phyloP scores from a whole-genome alignment of 2,113 vertebrate genomes.

The Illadopsis cleaveri region DNA sequence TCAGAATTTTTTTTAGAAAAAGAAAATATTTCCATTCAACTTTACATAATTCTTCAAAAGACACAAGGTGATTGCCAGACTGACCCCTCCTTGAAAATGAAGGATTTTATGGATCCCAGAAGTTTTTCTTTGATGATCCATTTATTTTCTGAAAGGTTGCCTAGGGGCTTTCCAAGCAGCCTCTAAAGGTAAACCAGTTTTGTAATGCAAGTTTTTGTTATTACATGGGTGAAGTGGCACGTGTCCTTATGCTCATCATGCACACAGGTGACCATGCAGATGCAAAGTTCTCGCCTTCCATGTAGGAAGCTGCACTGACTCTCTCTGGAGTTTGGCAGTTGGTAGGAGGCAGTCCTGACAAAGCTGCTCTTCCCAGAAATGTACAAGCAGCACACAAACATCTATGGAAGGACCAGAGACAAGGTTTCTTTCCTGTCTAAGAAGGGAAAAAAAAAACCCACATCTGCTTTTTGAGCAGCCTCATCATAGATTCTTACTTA shows the following conservation, averaged over 20 bases:
- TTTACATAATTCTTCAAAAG: not conserved
- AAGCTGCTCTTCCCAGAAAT: not conserved
- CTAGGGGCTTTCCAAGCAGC: not conserved
- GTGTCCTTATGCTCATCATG: rapidly evolving
- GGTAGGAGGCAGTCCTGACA: not conserved
- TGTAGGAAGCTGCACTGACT: not conserved
- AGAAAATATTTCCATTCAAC: not conserved
- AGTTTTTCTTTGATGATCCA: not conserved
- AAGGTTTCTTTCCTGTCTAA: not conserved
- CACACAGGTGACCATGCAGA: not conserved
- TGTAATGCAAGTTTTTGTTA: not conserved
- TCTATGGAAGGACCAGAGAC: not conserved
- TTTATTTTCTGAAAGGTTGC: not conserved
- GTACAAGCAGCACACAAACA: not conserved
- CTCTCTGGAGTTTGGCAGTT: not conserved
- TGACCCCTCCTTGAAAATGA: not conserved
- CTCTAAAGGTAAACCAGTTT: not conserved
- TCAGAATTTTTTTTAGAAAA: not conserved
- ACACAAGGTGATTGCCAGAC: not conserved
- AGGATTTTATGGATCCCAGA: not conserved
- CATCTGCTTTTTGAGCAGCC: not conserved
- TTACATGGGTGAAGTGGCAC: not conserved
- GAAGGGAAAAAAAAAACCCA: not conserved
- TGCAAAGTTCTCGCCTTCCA: not conserved
- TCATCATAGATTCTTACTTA: not conserved